Evolutionary conservation across 2,113 vertebrate species (phyloP), one percentile per base, ranked within the genome.

Genomic region (Siniperca knerii): DNA sequence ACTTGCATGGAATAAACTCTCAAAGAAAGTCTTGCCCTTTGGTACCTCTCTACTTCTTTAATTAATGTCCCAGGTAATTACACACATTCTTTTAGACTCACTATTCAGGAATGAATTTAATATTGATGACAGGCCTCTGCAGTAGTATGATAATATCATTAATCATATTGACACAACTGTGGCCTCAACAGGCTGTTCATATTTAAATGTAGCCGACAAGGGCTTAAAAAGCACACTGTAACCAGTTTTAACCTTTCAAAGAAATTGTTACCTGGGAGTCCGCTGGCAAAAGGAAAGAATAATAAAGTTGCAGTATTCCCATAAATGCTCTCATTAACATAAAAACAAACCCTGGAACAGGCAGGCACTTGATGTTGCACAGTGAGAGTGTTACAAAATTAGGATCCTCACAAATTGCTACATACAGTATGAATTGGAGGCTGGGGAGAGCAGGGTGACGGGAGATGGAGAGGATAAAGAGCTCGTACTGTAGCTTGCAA

Each of bases 341-440:
- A 75, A 82, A 87, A 82, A 68, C 81, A 80, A 29, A 44, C 66
- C 23, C 35, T 23, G 42, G 66, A 89, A 57, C 55, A 83, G 58
- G 60, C 67, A 9, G 42, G 18, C 42, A 74, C 83, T 86, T 74
- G 35, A 87, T 66, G 75, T 20, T 60, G 20, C 77, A 44, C 57
- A 57, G 68, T 8, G 62, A 83, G 66, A 77, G 66, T 48, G 74
- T 62, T 66, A 55, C 82, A 84, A 86, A 91, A 90, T 90, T 85
- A 87, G 81, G 75, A 74, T 84, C 23, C 73, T 74, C 71, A n/a
- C 57, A 90, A 87, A 90, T 85, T 79, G 79, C 75, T 87, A 50
- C 62, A 72, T 84, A 48, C 23, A 55, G 54, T 79, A 29, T 84
- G 77, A 83, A 86, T 25, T 72, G 69, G 61, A 75, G 77, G 71